phyloP scores from a whole-genome alignment of 2,113 vertebrate species.

The Sander lucioperca region DNA sequence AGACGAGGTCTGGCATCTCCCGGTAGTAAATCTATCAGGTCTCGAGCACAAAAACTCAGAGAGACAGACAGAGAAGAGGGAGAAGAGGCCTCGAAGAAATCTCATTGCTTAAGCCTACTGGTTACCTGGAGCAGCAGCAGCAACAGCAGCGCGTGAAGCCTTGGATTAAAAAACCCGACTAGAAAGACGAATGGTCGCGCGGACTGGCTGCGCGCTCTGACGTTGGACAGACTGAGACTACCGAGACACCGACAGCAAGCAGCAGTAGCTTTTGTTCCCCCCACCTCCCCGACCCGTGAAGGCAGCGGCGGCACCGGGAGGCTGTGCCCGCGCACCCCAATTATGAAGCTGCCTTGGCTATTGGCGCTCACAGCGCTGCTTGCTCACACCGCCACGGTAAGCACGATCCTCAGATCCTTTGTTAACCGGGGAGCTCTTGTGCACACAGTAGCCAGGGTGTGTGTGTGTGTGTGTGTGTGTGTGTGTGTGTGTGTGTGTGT shows the following conservation, averaged over 20 bases:
- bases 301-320: slow-evolving; percentile 76
- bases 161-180: slow-evolving; percentile 66
- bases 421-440: slow-evolving; percentile 64
- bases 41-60: slow-evolving; percentile 57
- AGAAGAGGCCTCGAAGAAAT: slow-evolving; percentile 53
- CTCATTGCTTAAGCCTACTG: slow-evolving; percentile 23
- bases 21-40: slow-evolving; percentile 75
- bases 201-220: slow-evolving; percentile 69
- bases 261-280: slow-evolving; percentile 38
- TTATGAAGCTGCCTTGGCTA: slow-evolving; percentile 85
- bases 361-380: slow-evolving; percentile 80
- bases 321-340: slow-evolving; percentile 68
- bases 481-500: not conserved
- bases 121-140: slow-evolving; percentile 50
- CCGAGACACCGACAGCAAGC: slow-evolving; percentile 48
- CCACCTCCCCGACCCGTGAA: slow-evolving; percentile 52
- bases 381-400: slow-evolving; percentile 81
- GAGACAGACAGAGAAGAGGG: slow-evolving; percentile 38
- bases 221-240: slow-evolving; percentile 73
- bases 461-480: not conserved
- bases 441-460: not conserved
- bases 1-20: slow-evolving; percentile 69
- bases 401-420: slow-evolving; percentile 65
- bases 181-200: slow-evolving; percentile 75
- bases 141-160: slow-evolving; percentile 50